phyloP scores from a whole-genome alignment of 2,113 vertebrate genomes.

The Lagopus muta region DNA sequence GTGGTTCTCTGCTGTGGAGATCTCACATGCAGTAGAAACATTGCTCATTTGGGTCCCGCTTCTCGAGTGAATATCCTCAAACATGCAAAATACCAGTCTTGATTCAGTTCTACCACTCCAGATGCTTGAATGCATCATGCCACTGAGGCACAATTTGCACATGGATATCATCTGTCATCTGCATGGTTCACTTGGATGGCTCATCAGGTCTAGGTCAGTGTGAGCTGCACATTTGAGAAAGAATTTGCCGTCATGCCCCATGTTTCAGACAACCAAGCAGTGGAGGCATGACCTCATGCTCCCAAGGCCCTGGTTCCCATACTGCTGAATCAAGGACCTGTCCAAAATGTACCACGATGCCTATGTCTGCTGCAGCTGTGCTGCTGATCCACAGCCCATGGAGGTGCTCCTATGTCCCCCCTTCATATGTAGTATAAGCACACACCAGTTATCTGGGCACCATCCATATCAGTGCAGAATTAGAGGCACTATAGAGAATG shows the following conservation, averaged over 20 bases:
- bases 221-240: not conserved
- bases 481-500: not conserved
- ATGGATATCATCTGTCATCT: not conserved
- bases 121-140: not conserved
- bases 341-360: not conserved
- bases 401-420: not conserved
- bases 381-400: not conserved
- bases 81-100: not conserved
- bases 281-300: not conserved
- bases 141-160: not conserved
- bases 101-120: not conserved
- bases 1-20: rapidly evolving
- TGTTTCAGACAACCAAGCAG: not conserved
- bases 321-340: not conserved
- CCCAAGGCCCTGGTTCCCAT: not conserved
- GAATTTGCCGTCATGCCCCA: rapidly evolving
- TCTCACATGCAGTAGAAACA: not conserved
- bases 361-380: not conserved
- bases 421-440: not conserved
- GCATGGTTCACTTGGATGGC: not conserved
- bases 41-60: not conserved
- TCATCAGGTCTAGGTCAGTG: not conserved
- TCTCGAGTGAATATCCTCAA: not conserved
- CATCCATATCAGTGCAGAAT: rapidly evolving
- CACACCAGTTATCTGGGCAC: not conserved